Conservation (phyloP, 1,140 invertebrate genomes). For the Ceratoteleas bidentatus region DNA sequence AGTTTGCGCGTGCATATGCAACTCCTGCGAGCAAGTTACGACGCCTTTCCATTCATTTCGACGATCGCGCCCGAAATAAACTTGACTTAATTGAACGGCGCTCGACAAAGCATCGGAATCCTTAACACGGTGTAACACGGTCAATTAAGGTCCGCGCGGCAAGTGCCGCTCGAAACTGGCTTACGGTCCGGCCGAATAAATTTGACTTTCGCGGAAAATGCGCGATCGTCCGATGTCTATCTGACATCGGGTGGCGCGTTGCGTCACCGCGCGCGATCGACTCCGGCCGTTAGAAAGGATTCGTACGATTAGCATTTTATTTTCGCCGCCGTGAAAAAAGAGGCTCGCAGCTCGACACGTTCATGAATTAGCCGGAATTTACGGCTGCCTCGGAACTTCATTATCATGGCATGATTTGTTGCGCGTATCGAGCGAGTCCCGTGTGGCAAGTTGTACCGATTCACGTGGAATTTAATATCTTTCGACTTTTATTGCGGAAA, state of each 20-base stretch:
- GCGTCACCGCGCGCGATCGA: slow-evolving; percentile 25
- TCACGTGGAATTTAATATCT: slow-evolving; percentile 11
- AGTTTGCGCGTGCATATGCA: slow-evolving; percentile 37
- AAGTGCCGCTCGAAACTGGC: slow-evolving; percentile 28
- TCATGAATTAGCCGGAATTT: slow-evolving; percentile 56
- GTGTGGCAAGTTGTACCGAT: slow-evolving; percentile 9
- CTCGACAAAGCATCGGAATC: slow-evolving; percentile 59
- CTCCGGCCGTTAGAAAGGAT: slow-evolving; percentile 43
- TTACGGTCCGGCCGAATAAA: slow-evolving; percentile 24
- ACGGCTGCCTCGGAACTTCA: slow-evolving; percentile 39
- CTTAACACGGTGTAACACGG: slow-evolving; percentile 62
- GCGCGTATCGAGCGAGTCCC: slow-evolving; percentile 22
- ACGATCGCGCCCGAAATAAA: slow-evolving; percentile 55
- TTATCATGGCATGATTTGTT: slow-evolving; percentile 49
- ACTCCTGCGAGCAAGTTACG: slow-evolving; percentile 38
- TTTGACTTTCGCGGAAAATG: slow-evolving; percentile 40
- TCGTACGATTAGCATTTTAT: slow-evolving; percentile 60
- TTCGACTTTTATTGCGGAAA: too few relatives aligned
- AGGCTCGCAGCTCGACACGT: slow-evolving; percentile 25
- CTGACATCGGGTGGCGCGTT: slow-evolving; percentile 15
- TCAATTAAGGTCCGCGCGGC: slow-evolving; percentile 48
- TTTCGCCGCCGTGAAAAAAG: slow-evolving; percentile 44
- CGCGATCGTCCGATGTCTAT: slow-evolving; percentile 34
- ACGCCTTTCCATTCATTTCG: slow-evolving; percentile 57
- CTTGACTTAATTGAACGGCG: slow-evolving; percentile 59